Evolutionary conservation across 2,797 vertebrate species (phyloP), one percentile per base, ranked within the genome.

Genomic region (Sebastes variabilis): DNA sequence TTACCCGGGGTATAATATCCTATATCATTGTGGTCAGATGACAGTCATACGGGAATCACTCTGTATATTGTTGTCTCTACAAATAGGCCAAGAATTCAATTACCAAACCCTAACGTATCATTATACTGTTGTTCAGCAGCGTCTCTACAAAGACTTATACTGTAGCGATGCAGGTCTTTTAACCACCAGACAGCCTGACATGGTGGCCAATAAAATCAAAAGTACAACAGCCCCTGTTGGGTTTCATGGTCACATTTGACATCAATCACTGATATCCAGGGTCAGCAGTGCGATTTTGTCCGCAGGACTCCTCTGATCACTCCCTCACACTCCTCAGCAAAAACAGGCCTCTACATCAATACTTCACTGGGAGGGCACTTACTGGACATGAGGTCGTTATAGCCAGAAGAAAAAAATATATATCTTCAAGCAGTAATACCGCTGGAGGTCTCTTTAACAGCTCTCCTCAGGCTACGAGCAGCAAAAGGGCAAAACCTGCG

Each of bases 191-290:
- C 88, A 81, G 88, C 80, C 92, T 82, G 89, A 88, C 92, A 92
- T 82, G 92, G 92, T 91, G 93, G 94, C 92, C 93, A 94, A 94
- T 93, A 93, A 94, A 94, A 95, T 91, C 88, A 88, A 88, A 94
- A 91, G 89, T 89, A 90, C 90, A 93, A 91, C 87, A 93, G 92
- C 89, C 91, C 94, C 89, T 79, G 89, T 86, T 88, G 92, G 68
- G 89, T 90, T 93, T 90, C 86, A 87, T 77, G 82, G 88, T 90
- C 87, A 86, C 90, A 90, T 91, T 91, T 83, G 82, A 94, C 92
- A 94, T 94, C 91, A 92, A 94, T 93, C 92, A 92, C 80, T 46
- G 79, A 90, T 87, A 88, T 92, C 76, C 87, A 70, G 92, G 93
- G 90, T 93, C 90, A 93, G 83, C 82, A 29, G 70, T 88, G 89